These are phyloP conservation scores for Turritopsis rubra DNA, from an alignment of 30 jellyfish, hydroid and myxozoan species.

Conservation along the genomic window DNA sequence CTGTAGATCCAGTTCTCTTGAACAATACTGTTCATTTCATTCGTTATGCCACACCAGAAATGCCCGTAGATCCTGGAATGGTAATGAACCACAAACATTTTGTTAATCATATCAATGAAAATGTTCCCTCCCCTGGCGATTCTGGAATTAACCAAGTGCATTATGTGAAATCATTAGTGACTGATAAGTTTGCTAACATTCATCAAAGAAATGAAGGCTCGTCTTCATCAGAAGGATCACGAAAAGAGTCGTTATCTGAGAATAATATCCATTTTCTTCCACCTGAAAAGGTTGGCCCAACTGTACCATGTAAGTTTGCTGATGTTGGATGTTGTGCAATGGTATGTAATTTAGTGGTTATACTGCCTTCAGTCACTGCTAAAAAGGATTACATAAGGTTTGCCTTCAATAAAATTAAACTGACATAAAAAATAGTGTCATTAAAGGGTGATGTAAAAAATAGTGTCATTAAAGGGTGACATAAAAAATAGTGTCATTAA, in stretches of 20 bases:
- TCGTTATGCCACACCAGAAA: not conserved
- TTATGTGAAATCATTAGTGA: not conserved
- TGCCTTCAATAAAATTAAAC: no score
- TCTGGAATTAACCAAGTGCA: not conserved
- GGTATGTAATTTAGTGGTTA: no score
- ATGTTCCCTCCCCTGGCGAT: not conserved
- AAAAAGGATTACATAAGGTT: no score
- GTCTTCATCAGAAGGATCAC: not conserved
- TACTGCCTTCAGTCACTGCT: no score
- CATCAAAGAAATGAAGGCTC: not conserved
- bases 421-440: no score
- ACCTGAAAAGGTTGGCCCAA: not conserved
- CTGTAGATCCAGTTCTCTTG: not conserved
- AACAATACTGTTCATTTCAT: not conserved
- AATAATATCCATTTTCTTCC: not conserved
- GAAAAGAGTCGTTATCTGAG: not conserved
- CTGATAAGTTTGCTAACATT: not conserved
- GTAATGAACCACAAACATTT: not conserved
- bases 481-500: no score
- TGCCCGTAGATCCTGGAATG: not conserved
- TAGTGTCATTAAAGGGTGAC: no score
- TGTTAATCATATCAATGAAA: not conserved
- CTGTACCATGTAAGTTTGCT: not conserved
- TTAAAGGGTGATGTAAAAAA: no score
- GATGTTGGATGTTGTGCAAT: not conserved